These are phyloP conservation scores for Psittacara wagleri DNA, from an alignment of 2,113 vertebrate species.

Conservation along the genomic window DNA sequence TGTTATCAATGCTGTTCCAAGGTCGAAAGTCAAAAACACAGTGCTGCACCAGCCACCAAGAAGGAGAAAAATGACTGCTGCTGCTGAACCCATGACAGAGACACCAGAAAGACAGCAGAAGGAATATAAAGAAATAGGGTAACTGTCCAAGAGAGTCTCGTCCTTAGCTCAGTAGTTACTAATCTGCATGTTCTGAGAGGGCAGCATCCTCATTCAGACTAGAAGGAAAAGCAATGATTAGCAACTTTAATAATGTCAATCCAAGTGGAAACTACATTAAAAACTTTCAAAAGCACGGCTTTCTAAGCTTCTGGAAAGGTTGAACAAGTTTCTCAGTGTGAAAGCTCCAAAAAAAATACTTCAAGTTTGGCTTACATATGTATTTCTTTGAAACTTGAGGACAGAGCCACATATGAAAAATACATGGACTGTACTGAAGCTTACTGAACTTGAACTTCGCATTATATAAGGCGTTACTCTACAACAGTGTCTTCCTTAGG, in stretches of 20 bases:
- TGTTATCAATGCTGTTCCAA: no score
- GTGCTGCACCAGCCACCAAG: no score
- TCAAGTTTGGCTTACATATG: background rate
- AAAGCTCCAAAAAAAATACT: conserved; percentile 39
- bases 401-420: conserved; percentile 44
- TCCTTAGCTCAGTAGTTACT: background rate
- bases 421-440: background rate
- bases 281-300: background rate
- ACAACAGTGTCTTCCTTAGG: background rate
- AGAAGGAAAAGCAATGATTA: conserved; percentile 41
- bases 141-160: background rate
- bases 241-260: conserved; percentile 34
- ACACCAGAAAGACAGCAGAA: background rate
- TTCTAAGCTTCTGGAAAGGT: conserved; percentile 43
- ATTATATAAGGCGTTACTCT: background rate
- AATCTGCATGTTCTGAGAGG: background rate
- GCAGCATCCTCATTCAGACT: background rate
- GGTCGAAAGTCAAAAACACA: no score
- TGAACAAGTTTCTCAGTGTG: conserved; percentile 33
- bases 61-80: no score
- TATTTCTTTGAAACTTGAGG: conserved; percentile 53
- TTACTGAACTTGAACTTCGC: background rate
- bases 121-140: background rate
- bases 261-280: background rate
- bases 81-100: background rate